Percentiles rank a stretch among this genome's conserved stretches.
These are phyloP conservation scores for Notolabrus celidotus DNA, from an alignment of 2,797 vertebrate genomes.

Conservation along the genomic window DNA sequence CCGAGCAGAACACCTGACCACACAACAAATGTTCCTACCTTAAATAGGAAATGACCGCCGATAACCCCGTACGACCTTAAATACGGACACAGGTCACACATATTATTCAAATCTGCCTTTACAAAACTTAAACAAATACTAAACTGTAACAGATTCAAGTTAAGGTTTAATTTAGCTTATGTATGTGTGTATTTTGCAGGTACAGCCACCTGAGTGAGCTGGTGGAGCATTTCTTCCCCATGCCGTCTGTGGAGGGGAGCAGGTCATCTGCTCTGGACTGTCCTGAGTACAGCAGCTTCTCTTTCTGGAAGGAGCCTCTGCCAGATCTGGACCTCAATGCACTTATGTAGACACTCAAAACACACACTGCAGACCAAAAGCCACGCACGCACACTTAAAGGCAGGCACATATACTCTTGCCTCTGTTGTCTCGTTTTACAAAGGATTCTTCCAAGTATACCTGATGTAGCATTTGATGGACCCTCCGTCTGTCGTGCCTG, in stretches of 20 bases:
- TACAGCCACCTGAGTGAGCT: constrained; percentile 89
- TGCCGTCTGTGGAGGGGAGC: constrained; percentile 65
- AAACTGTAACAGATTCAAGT: background rate
- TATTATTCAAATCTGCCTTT: no score
- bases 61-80: no score
- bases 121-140: no score
- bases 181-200: constrained; percentile 77
- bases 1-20: no score
- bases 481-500: constrained; percentile 25
- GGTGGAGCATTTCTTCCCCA: constrained; percentile 94
- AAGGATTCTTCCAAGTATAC: constrained; percentile 11
- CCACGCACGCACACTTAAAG: background rate
- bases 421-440: constrained; percentile 1
- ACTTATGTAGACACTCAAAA: constrained; percentile 67
- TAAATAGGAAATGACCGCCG: no score
- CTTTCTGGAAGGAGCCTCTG: constrained; percentile 88
- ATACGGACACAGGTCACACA: no score
- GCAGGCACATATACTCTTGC: background rate
- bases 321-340: constrained; percentile 79
- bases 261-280: constrained; percentile 74
- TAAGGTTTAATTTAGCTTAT: background rate
- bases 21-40: no score
- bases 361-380: background rate
- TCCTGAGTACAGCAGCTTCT: constrained; percentile 90
- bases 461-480: constrained; percentile 22